Percentiles rank a stretch among this genome's conserved stretches.
Conservation (phyloP, 2,113 vertebrate genomes). For the Pitta sordida region DNA sequence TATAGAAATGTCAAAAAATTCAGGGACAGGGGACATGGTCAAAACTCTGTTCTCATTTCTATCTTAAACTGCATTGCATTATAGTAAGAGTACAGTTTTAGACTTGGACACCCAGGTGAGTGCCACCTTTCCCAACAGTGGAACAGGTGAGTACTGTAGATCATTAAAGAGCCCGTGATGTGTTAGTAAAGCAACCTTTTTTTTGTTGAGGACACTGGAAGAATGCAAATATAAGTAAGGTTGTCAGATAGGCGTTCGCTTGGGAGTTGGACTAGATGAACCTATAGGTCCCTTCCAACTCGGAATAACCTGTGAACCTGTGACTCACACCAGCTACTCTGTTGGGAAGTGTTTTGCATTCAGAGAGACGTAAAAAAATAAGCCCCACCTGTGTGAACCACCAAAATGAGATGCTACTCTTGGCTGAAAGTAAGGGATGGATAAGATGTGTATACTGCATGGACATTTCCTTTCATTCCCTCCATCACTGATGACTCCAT, state of each 20-base stretch:
- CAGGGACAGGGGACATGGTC: not conserved
- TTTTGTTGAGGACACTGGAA: not conserved
- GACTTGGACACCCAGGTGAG: not conserved
- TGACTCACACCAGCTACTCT: not conserved
- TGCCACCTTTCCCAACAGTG: not conserved
- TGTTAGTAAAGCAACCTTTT: not conserved
- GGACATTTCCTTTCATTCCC: not conserved
- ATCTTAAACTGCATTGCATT: not conserved
- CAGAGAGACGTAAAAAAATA: not conserved
- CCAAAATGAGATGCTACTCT: not conserved
- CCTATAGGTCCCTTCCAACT: too few species aligned
- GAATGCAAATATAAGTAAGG: not conserved
- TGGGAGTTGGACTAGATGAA: too few species aligned
- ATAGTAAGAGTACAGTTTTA: not conserved
- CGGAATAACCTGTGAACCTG: too few species aligned
- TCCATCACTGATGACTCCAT: not conserved
- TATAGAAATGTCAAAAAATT: not conserved
- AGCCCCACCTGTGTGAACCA: not conserved
- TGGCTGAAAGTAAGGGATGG: not conserved
- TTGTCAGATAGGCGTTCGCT: not conserved
- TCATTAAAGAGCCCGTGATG: not conserved
- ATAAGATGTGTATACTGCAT: not conserved
- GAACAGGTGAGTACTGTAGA: not conserved
- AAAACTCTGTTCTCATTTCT: not conserved
- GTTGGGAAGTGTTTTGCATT: not conserved